Evolutionary conservation across 2,113 vertebrate species (phyloP).

Genomic region (Nibea albiflora): DNA sequence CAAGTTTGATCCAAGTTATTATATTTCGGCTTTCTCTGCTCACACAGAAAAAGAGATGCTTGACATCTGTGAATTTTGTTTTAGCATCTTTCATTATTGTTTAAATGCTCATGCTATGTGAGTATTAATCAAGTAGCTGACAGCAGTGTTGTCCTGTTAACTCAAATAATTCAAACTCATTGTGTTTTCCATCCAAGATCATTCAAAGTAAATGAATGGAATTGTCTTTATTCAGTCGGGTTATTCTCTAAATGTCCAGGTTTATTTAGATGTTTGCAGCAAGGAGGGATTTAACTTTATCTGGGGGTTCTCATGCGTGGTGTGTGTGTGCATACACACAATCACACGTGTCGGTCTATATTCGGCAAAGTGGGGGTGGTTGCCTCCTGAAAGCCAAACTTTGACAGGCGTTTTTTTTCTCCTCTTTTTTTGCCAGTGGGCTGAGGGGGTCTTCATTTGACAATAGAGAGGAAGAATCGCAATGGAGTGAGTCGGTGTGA

Average conservation of each 20-base stretch:
- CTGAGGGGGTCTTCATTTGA: conserved; percentile 44
- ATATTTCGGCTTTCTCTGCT: background rate
- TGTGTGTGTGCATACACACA: conserved; percentile 20
- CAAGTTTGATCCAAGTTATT: background rate
- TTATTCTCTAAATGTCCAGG: too few species aligned
- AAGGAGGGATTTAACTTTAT: background rate
- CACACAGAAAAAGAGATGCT: background rate
- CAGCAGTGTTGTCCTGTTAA: background rate
- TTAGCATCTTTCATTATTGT: background rate
- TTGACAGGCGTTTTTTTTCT: conserved; percentile 67
- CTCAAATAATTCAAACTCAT: background rate
- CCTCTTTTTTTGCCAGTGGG: too few species aligned
- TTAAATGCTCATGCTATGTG: background rate
- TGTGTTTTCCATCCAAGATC: background rate
- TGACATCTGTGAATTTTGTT: background rate
- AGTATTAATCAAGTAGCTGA: background rate
- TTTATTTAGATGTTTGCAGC: background rate
- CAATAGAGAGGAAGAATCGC: conserved; percentile 62
- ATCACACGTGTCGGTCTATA: conserved; percentile 46
- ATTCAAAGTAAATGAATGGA: too few species aligned
- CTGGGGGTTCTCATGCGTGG: background rate
- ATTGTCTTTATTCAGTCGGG: background rate
- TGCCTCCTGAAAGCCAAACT: conserved; percentile 60
- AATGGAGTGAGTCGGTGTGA: conserved; percentile 34
- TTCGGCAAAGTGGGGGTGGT: conserved; percentile 49